Conservation (phyloP, 2,113 vertebrate species). For the Leptocoma aspasia region DNA sequence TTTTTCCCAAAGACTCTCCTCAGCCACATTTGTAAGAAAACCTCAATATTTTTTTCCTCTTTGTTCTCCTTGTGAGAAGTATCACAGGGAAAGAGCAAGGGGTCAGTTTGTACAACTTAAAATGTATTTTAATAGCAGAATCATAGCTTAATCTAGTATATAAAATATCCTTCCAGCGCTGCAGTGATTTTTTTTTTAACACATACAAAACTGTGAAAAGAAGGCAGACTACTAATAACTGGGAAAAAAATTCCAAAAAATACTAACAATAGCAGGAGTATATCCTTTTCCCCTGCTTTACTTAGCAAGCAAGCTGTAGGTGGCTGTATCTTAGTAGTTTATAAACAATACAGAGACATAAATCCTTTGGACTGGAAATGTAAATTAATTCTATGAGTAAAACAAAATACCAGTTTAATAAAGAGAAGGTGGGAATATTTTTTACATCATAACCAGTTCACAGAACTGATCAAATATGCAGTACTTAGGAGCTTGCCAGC, state of each 20-base stretch:
- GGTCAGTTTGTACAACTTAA: neutral
- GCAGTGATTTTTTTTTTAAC: neutral
- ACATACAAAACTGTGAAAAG: neutral
- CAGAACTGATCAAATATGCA: neutral
- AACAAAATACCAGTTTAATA: neutral
- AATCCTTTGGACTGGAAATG: neutral
- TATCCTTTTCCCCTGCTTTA: neutral
- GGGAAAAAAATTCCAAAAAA: neutral
- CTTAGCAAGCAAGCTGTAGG: neutral
- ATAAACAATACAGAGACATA: neutral
- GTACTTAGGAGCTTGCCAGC: neutral
- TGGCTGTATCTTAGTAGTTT: neutral
- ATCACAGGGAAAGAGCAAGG: neutral
- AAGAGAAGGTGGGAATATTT: neutral
- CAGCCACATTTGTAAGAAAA: neutral
- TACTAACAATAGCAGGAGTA: neutral
- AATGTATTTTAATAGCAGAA: neutral
- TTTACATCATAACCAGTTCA: neutral
- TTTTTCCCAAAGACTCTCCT: neutral
- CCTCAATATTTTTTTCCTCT: neutral
- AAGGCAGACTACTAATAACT: neutral
- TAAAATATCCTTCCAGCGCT: neutral
- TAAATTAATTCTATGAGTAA: neutral
- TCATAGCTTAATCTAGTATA: neutral
- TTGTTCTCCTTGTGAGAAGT: neutral